Percentiles rank a stretch among this genome's conserved stretches.
phyloP scores from a whole-genome alignment of 1,140 invertebrate species.

The Trichoplusia ni region DNA sequence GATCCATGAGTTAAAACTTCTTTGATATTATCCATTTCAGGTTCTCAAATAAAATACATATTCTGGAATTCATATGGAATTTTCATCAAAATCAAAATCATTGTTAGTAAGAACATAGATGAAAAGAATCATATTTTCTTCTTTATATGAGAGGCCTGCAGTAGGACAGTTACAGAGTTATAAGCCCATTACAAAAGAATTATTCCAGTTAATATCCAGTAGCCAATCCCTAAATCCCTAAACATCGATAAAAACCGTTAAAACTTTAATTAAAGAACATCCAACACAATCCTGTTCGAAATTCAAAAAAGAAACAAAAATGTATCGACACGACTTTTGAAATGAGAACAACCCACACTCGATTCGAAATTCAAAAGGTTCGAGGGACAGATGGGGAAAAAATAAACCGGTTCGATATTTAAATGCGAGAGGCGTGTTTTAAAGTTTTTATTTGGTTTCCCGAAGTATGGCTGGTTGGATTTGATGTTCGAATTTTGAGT shows the following conservation, averaged over 20 bases:
- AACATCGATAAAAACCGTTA: neutral
- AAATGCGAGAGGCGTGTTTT: neutral
- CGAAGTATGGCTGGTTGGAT: neutral
- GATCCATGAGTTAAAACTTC: no score
- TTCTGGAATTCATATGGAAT: no score
- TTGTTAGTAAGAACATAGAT: no score
- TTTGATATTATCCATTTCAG: no score
- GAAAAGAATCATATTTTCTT: no score
- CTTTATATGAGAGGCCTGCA: no score
- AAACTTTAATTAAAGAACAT: neutral
- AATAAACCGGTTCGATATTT: neutral
- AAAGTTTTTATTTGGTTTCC: neutral
- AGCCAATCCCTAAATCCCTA: neutral
- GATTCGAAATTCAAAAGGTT: conserved; percentile 21
- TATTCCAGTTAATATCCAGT: neutral
- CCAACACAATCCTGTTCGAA: conserved; percentile 4
- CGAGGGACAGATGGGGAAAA: neutral
- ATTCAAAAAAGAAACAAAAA: conserved; percentile 8
- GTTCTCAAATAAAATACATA: no score
- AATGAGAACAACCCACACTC: conserved; percentile 25
- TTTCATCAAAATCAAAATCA: no score
- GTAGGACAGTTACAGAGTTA: no score
- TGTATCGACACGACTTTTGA: conserved; percentile 17
- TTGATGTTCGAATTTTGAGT: no score
- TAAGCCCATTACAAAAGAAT: no score